Percentiles rank a stretch among this genome's conserved stretches.
Evolutionary conservation across 2,888 invertebrate genomes (phyloP).

Genomic region (Hydroisotoma schaefferi): DNA sequence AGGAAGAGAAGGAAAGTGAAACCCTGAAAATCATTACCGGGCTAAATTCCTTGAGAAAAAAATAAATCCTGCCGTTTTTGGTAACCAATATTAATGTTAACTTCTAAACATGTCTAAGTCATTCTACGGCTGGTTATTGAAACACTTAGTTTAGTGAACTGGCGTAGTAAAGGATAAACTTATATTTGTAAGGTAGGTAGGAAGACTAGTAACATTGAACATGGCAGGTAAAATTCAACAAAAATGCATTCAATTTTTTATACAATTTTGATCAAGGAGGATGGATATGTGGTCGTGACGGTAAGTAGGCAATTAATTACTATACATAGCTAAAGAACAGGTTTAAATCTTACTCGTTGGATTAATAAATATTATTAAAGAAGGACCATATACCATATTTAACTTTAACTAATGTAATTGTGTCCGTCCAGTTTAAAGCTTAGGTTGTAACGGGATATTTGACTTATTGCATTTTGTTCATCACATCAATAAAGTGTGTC

Average conservation of each 20-base stretch:
- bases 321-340: too few relatives aligned
- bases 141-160: too few relatives aligned
- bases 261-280: too few relatives aligned
- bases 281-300: too few relatives aligned
- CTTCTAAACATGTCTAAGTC: constrained; percentile 1
- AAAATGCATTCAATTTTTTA: not conserved
- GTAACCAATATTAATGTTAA: not conserved
- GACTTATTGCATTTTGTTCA: constrained; percentile 9
- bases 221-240: constrained; percentile 8
- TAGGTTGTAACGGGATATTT: not conserved
- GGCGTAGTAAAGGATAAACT: not conserved
- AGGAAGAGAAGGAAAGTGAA: not conserved
- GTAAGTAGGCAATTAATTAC: too few relatives aligned
- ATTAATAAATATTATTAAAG: too few relatives aligned
- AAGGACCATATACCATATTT: too few relatives aligned
- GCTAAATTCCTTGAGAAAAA: not conserved
- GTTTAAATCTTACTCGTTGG: too few relatives aligned
- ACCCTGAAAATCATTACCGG: constrained; percentile 3
- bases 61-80: not conserved
- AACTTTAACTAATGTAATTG: too few relatives aligned
- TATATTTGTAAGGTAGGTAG: constrained; percentile 5
- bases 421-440: too few relatives aligned
- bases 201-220: constrained; percentile 12
- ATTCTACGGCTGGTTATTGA: not conserved
- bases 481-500: constrained; percentile 7